These are phyloP conservation scores for Falco berigora DNA, from an alignment of 2,797 vertebrate species.

Conservation along the genomic window DNA sequence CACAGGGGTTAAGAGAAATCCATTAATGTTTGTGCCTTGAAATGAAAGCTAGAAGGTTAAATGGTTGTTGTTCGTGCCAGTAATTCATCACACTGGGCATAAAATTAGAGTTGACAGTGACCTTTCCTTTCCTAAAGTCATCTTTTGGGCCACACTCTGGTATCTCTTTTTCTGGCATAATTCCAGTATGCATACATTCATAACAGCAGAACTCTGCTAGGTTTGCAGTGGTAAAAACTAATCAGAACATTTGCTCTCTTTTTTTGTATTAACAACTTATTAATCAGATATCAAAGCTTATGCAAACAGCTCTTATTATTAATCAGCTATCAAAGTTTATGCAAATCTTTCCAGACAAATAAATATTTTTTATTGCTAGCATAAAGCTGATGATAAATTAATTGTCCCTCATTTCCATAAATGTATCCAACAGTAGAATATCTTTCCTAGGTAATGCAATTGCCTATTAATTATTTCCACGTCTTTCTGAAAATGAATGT, in stretches of 20 bases:
- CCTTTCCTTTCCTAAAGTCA: slow-evolving; percentile 3
- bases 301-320: not conserved
- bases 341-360: not conserved
- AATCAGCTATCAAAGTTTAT: not conserved
- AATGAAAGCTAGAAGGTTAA: slow-evolving; percentile 45
- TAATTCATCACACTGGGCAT: slow-evolving; percentile 1
- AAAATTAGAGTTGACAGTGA: slow-evolving; percentile 14
- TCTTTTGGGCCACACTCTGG: not conserved
- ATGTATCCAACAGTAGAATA: not conserved
- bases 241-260: not conserved
- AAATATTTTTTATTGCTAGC: slow-evolving; percentile 21
- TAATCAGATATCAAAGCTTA: too few relatives aligned
- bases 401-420: slow-evolving; percentile 15
- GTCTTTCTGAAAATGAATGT: not conserved
- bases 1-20: not conserved
- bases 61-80: not conserved
- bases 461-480: not conserved
- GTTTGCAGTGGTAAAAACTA: not conserved
- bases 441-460: not conserved
- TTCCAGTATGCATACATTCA: not conserved
- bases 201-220: not conserved
- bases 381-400: slow-evolving; percentile 29
- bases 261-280: not conserved
- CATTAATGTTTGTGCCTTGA: slow-evolving; percentile 29
- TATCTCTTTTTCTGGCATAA: not conserved